Evolutionary conservation across 2,113 vertebrate genomes (phyloP).

Genomic region (Garra rufa): DNA sequence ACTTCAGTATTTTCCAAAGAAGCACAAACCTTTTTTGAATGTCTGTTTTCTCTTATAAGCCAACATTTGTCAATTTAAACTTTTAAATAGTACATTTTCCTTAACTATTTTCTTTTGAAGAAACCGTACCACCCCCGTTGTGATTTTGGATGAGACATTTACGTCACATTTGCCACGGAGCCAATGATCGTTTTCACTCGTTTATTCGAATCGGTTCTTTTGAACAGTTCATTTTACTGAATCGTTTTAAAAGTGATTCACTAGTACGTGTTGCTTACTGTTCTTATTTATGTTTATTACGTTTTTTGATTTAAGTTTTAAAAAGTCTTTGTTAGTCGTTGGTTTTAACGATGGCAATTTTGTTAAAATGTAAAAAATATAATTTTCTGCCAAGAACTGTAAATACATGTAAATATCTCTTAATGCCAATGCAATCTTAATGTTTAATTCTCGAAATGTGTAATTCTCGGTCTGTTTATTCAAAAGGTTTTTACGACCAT

Average conservation of each 20-base stretch:
- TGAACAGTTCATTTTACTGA: not conserved
- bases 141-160: not conserved
- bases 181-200: slow-evolving; percentile 34
- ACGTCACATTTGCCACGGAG: slow-evolving; percentile 57
- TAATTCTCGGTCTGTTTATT: not conserved
- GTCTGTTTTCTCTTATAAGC: not conserved
- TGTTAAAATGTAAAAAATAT: not conserved
- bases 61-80: not conserved
- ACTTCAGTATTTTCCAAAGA: not conserved
- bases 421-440: not conserved
- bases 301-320: not conserved
- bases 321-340: not conserved
- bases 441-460: too few relatives aligned
- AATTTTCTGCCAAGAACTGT: not conserved
- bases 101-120: not conserved
- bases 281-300: not conserved
- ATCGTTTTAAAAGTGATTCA: not conserved
- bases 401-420: not conserved
- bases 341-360: not conserved
- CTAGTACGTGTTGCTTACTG: not conserved
- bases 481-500: not conserved
- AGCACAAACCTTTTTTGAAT: not conserved
- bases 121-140: not conserved
- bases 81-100: not conserved
- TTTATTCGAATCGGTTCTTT: slow-evolving; percentile 19